Base-by-base conservation (phyloP, 1,140 invertebrate genomes). In the Diorhabda elongata region DNA sequence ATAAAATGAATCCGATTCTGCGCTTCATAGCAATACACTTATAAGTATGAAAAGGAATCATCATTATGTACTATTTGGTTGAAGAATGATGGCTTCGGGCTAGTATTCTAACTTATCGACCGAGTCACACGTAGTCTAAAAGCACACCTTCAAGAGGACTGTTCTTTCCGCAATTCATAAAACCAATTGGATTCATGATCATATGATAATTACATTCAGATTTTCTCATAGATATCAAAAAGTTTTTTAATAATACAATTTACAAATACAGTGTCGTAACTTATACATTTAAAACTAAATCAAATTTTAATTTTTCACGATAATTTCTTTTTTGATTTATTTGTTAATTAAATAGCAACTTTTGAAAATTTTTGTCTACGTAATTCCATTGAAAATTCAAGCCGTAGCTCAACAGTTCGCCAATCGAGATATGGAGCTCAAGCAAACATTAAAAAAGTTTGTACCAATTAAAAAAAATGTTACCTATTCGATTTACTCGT, bases 181-280 rank as follows among this genome's bases (percentile, higher is more conserved):
- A 44, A 62, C 44, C 61, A 62, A 62, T 62, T 62, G 61, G 44
- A 62, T 44, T 62, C 61, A 62, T 62, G 61, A 62, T 62, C 61
- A 44, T 9, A 62, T 3, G 44, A 62, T 62, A 62, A 47, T 62
- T 62, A 43, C 42, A 42, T 62, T 44, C 61, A 6, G n/a, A 44
- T 44, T 62, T 11, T 62, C 43, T n/a, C 61, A 62, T 44, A 62
- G 61, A 62, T 44, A 45, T 44, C 61, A 9, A 44, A 42, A 43
- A 45, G 5, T 9, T 62, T 42, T 52, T 52, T 4, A n/a, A 8
- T 52, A 52, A 52, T 8, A 26, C 26, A 26, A 26, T 26, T 26
- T 26, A 26, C 26, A 26, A 26, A 26, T 26, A 11, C 11, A 26
- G 26, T 26, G 26, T 26, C 26, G 26, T 26, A 26, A 26, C 26